Conservation (phyloP, 2,113 vertebrate genomes). For the Progne subis region DNA sequence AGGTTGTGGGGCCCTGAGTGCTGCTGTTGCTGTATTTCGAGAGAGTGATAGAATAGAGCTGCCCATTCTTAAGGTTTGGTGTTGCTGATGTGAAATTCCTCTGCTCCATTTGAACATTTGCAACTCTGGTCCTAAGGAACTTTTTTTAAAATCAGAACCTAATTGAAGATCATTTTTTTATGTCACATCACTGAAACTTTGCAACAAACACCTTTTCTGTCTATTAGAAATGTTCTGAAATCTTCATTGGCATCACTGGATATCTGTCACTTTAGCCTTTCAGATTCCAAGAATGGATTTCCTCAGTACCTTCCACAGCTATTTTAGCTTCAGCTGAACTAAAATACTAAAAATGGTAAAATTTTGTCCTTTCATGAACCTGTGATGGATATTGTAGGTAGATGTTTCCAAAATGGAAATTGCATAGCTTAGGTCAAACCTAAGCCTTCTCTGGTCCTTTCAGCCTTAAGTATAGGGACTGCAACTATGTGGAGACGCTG, state of each 20-base stretch:
- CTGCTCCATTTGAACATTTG: neutral
- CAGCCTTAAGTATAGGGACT: neutral
- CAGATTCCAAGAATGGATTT: neutral
- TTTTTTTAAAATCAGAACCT: neutral
- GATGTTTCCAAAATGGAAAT: neutral
- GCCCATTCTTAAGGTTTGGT: neutral
- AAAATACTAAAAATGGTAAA: neutral
- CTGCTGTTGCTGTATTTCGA: neutral
- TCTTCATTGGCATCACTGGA: neutral
- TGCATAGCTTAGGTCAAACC: neutral
- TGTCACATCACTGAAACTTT: neutral
- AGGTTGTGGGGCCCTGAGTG: neutral
- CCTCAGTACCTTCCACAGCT: neutral
- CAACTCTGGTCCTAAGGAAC: neutral
- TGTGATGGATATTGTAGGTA: neutral
- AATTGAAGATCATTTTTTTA: neutral
- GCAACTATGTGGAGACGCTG: neutral
- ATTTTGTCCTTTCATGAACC: neutral
- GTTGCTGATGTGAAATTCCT: neutral
- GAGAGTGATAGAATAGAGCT: neutral
- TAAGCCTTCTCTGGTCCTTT: neutral
- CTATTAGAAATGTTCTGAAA: neutral
- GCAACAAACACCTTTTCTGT: neutral
- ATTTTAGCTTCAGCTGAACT: neutral
- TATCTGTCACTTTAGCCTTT: neutral